Percentiles rank a stretch among this genome's conserved stretches.
Evolutionary conservation across 2,113 vertebrate species (phyloP).

Genomic region (Apteryx owenii): DNA sequence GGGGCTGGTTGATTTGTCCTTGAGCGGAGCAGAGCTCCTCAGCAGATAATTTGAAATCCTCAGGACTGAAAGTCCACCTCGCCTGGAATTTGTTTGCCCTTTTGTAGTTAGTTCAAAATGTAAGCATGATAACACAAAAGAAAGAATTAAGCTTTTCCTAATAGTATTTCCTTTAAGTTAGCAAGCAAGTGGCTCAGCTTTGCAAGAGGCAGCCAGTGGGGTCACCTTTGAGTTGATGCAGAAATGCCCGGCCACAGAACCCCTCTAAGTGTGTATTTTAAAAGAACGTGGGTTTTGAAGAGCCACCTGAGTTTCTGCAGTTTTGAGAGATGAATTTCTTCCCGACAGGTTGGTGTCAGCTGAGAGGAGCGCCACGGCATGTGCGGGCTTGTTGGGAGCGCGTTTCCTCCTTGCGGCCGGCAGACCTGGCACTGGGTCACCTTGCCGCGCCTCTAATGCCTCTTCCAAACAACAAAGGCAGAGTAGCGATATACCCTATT

Average conservation of each 20-base stretch:
- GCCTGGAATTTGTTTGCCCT: neutral
- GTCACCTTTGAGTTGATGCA: neutral
- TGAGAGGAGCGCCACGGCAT: neutral
- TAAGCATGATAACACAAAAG: fast-evolving
- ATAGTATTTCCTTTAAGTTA: neutral
- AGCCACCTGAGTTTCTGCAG: neutral
- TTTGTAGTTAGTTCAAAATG: neutral
- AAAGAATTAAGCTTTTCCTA: neutral
- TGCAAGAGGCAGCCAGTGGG: neutral
- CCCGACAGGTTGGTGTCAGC: neutral
- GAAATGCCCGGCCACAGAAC: neutral
- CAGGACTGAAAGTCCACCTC: neutral
- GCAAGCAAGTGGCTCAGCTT: neutral
- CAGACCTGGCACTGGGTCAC: neutral
- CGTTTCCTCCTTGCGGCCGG: neutral
- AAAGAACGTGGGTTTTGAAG: neutral
- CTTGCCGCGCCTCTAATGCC: neutral
- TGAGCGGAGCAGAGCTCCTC: neutral
- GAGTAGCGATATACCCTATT: neutral
- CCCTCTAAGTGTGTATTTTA: neutral
- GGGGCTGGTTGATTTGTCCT: fast-evolving
- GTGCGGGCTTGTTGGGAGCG: constrained; percentile 48
- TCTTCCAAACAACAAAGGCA: too few species aligned
- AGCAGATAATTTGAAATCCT: neutral
- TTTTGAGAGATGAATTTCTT: neutral